Evolutionary conservation across 64 coral and sea anemone species (phyloP).

Genomic region (Montipora sp.): DNA sequence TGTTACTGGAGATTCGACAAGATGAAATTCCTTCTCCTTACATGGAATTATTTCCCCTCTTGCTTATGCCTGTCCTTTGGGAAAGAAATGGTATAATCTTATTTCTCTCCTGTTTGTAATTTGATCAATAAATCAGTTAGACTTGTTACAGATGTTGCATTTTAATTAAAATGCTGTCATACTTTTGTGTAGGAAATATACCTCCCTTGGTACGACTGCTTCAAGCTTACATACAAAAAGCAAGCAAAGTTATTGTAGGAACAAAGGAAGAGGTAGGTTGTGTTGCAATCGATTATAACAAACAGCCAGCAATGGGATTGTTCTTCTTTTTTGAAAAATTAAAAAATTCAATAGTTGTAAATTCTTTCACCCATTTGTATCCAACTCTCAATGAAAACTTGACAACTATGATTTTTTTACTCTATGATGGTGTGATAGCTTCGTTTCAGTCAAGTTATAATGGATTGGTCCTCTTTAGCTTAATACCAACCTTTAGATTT

Average conservation of each 20-base stretch:
- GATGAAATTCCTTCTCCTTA: slow-evolving; percentile 85
- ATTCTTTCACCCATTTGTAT: too few relatives aligned
- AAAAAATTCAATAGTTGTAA: too few relatives aligned
- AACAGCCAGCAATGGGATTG: too few relatives aligned
- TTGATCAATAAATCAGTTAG: not conserved
- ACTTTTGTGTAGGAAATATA: slow-evolving; percentile 79
- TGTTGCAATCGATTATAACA: too few relatives aligned
- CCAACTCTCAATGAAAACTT: too few relatives aligned
- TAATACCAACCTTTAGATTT: too few relatives aligned
- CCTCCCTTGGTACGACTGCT: slow-evolving; percentile 92
- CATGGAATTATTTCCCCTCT: slow-evolving; percentile 79
- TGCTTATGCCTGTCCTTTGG: slow-evolving; percentile 86
- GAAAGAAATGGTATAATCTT: slow-evolving; percentile 82
- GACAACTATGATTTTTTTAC: too few relatives aligned
- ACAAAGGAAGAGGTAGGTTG: slow-evolving; percentile 76
- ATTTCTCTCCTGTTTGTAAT: not conserved
- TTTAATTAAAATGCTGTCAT: not conserved
- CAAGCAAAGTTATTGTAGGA: slow-evolving; percentile 73
- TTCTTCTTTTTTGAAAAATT: too few relatives aligned
- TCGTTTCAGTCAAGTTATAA: too few relatives aligned
- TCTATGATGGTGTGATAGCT: too few relatives aligned
- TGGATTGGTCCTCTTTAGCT: too few relatives aligned
- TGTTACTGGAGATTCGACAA: slow-evolving; percentile 88
- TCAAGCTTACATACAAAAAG: slow-evolving; percentile 97
- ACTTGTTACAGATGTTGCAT: not conserved